A percentile compares a stretch with the other conserved stretches of the same genome.
phyloP scores from a whole-genome alignment of 2,113 vertebrate genomes.

The Nannobrachium achirus region DNA sequence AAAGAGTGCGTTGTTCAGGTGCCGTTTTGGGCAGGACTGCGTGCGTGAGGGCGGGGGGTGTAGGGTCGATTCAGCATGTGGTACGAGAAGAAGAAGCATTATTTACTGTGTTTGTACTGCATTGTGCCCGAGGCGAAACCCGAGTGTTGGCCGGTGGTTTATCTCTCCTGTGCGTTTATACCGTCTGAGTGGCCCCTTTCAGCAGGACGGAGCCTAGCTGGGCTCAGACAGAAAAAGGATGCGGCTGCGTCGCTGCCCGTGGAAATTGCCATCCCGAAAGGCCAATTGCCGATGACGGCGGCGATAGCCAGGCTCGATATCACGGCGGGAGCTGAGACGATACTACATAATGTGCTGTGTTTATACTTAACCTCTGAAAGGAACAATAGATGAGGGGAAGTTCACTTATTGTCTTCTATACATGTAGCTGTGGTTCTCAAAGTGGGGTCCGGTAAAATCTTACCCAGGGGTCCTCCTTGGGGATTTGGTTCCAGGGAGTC shows the following conservation, averaged over 20 bases:
- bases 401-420: too few relatives aligned
- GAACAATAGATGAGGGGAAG: slow-evolving; percentile 10
- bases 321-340: neutral
- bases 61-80: neutral
- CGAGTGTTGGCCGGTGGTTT: slow-evolving; percentile 13
- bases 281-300: neutral
- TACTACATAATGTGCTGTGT: too few relatives aligned
- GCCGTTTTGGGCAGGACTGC: neutral
- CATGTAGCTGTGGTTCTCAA: too few relatives aligned
- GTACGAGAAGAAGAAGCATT: neutral
- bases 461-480: too few relatives aligned
- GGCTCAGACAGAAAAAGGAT: neutral
- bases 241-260: neutral
- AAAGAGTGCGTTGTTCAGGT: slow-evolving; percentile 12
- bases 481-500: too few relatives aligned
- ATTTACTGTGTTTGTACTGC: slow-evolving; percentile 8
- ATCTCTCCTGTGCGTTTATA: neutral
- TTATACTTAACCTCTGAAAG: neutral
- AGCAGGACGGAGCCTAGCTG: neutral
- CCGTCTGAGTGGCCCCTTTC: neutral
- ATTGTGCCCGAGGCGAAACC: neutral
- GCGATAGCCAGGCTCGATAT: neutral
- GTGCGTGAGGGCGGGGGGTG: neutral
- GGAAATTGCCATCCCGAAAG: neutral
- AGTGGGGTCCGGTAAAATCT: too few relatives aligned